Evolutionary conservation across 2,113 vertebrate genomes (phyloP), one percentile per base, ranked within the genome.

Genomic region (Rhinopithecus roxellana): DNA sequence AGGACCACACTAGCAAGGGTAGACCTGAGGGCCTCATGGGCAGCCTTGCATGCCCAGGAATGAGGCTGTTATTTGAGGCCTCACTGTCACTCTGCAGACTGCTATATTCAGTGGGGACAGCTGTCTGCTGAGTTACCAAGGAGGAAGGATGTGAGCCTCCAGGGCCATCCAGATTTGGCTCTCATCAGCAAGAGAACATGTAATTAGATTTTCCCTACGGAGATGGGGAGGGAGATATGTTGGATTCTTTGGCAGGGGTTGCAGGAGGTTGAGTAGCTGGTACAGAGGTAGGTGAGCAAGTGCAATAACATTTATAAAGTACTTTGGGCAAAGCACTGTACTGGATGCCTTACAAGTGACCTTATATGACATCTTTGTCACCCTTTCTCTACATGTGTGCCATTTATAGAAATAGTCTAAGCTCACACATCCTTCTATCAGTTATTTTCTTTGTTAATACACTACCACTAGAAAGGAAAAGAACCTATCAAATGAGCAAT

Each of bases 11-110:
- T 10, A 38, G n/a, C 1, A 1, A 1, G 18, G 32, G 43, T 48
- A 35, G 9, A 8, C 38, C 27, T 3, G 2, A n/a, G 17, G 40
- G 0, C 23, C 67, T 27, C 7, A 25, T 12, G 3, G 9, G 14
- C 30, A 25, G 43, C 32, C 10, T 57, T 38, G n/a, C 3, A 13
- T 12, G 6, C 67, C 6, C 12, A 14, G 14, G 35, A 87, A 20
- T 25, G 17, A 52, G 30, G 5, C 2, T 61, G 80, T 32, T 75
- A 25, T 2, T 52, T 2, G 7, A 32, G 70, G 9, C 32, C 35
- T 69, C 6, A 0, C 30, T 45, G 7, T 57, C 4, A 5, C 1
- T 38, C 40, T 75, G 27, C 1, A 64, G 23, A 61, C 35, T 9
- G 8, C 43, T 22, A n/a, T 32, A 27, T 74, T 38, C 20, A 43